Percentiles rank a stretch among this genome's conserved stretches.
These are phyloP conservation scores for Catonia carolina DNA, from an alignment of 2,888 invertebrate genomes.

Conservation along the genomic window DNA sequence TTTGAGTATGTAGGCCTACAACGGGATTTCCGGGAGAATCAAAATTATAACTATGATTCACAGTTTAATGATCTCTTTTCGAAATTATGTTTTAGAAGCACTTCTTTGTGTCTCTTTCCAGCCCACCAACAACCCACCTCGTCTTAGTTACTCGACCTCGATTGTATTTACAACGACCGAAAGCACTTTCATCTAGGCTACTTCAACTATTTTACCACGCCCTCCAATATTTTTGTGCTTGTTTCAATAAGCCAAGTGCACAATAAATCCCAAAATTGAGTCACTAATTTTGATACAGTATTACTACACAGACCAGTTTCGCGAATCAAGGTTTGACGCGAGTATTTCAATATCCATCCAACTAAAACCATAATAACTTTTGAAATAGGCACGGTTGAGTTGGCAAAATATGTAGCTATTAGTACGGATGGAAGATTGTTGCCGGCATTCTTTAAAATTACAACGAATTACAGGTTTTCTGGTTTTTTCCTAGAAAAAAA, in stretches of 20 bases:
- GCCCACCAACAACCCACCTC: neutral
- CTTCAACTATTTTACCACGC: neutral
- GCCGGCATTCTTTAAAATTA: neutral
- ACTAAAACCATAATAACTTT: too few species aligned
- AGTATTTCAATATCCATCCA: neutral
- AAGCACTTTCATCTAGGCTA: neutral
- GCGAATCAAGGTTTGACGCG: neutral
- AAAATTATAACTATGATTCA: neutral
- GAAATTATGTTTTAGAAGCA: neutral
- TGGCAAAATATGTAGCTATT: too few species aligned
- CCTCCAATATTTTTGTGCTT: neutral
- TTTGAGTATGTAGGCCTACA: neutral
- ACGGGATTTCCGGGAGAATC: neutral
- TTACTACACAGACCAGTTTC: neutral
- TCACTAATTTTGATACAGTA: neutral
- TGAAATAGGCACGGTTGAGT: too few species aligned
- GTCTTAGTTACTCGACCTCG: neutral
- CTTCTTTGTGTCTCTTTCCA: neutral
- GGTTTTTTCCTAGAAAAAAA: neutral
- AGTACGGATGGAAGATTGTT: neutral
- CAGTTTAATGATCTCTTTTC: neutral
- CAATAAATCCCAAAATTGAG: neutral
- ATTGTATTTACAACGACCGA: neutral
- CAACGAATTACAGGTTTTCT: neutral
- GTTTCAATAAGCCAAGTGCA: too few species aligned